A percentile compares a stretch with the other conserved stretches of the same genome.
These are phyloP conservation scores for Triplophysa tibetana DNA, from an alignment of 2,113 vertebrate genomes.

Conservation along the genomic window DNA sequence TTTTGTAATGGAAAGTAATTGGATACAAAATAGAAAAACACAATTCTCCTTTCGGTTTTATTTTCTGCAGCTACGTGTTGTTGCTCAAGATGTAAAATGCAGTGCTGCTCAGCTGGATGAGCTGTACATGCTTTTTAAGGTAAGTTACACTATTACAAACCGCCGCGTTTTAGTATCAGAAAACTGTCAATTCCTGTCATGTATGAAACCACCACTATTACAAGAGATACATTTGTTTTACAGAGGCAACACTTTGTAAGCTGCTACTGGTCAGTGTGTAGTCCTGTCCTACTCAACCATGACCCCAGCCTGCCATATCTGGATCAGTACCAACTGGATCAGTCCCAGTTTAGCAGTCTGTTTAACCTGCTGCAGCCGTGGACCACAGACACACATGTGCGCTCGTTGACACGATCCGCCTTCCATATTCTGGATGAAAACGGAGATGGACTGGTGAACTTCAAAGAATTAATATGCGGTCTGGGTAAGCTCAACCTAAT, in stretches of 20 bases:
- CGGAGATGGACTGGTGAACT: constrained; percentile 88
- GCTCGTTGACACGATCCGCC: constrained; percentile 83
- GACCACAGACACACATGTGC: constrained; percentile 84
- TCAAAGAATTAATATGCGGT: constrained; percentile 87
- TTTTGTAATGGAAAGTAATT: too few species aligned
- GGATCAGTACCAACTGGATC: constrained; percentile 93
- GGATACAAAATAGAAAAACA: too few species aligned
- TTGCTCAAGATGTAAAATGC: constrained; percentile 90
- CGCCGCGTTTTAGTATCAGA: neutral
- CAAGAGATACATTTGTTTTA: constrained; percentile 46
- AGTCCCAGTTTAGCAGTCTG: constrained; percentile 86
- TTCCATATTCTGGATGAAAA: constrained; percentile 90
- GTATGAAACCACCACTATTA: neutral
- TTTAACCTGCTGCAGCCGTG: constrained; percentile 91
- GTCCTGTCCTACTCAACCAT: constrained; percentile 83
- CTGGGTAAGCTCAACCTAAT: constrained; percentile 75
- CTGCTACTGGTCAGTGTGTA: constrained; percentile 87
- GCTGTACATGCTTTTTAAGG: constrained; percentile 95
- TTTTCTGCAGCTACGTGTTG: constrained; percentile 83
- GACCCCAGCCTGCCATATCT: constrained; percentile 93
- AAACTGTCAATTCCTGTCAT: neutral
- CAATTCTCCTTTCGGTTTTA: neutral
- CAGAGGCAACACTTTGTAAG: constrained; percentile 95
- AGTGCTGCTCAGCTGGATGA: constrained; percentile 83
- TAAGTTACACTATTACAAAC: constrained; percentile 52